Percentiles rank a stretch among this genome's conserved stretches.
Conservation (phyloP, 2,113 vertebrate species). For the Trinectes maculatus region DNA sequence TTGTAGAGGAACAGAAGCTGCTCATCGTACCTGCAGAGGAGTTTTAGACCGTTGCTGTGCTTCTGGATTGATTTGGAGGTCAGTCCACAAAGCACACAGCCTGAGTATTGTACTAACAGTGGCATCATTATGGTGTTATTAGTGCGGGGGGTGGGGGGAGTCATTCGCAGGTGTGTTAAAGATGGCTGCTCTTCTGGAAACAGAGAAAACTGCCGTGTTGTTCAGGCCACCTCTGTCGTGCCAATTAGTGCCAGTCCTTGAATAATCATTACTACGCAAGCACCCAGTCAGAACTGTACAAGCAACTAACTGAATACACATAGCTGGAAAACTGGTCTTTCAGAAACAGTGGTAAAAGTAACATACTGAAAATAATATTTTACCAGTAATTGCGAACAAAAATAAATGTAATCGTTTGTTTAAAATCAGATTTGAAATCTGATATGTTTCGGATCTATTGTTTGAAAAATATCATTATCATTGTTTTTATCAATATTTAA, state of each 20-base stretch:
- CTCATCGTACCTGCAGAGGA: constrained; percentile 13
- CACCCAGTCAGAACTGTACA: no score
- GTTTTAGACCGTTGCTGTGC: constrained; percentile 46
- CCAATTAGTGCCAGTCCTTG: constrained; percentile 1
- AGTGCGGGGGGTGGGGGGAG: constrained; percentile 34
- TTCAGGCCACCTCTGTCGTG: not conserved
- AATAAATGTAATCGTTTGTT: no score
- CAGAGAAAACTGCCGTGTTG: constrained; percentile 4
- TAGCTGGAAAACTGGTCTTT: no score
- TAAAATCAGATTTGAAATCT: no score
- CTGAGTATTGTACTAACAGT: constrained; percentile 63
- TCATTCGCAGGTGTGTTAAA: constrained; percentile 68
- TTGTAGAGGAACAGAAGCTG: not conserved
- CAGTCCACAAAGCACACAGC: constrained; percentile 70
- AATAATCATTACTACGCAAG: no score
- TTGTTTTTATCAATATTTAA: no score
- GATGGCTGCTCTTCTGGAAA: constrained; percentile 26
- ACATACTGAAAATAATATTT: no score
- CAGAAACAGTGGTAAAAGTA: no score
- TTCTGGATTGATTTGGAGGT: constrained; percentile 73
- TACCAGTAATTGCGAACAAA: no score
- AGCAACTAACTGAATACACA: no score
- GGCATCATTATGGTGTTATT: constrained; percentile 73
- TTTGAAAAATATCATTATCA: no score
- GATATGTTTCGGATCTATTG: no score